Evolutionary conservation across 2,113 vertebrate genomes (phyloP), one percentile per base, ranked within the genome.

Genomic region (Salvelinus alpinus): DNA sequence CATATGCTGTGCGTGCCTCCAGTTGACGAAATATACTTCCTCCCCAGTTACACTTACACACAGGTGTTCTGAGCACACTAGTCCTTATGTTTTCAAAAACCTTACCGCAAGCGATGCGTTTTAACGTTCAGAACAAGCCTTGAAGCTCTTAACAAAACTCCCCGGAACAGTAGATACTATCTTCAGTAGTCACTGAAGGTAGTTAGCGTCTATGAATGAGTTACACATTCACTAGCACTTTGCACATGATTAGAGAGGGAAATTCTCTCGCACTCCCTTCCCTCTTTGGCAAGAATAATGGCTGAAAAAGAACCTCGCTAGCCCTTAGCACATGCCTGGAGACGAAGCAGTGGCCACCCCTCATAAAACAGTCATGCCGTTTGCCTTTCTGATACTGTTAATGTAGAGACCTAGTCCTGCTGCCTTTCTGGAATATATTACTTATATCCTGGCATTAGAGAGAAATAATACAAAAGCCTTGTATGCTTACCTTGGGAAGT

Each of bases 301-400:
- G 87, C 87, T 87, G 85, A 81, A 90, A 84, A 81, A 81, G 84
- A 85, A 85, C 84, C 84, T 85, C 1, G 86, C 87, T 88, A 75
- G 69, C 78, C 75, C 84, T 77, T 51, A 81, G 88, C 88, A 88
- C 82, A 86, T 84, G 88, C 86, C 78, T 76, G 79, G 80, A 78
- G 73, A 81, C 70, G 75, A 66, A 54, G 51, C 51, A 80, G 11
- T 81, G 74, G 75, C 86, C 87, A 59, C 24, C 84, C 81, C 80
- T 84, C 67, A 78, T 81, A 22, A 62, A 62, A 62, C 59, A 62
- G 59, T n/a, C 59, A 62, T 62, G 72, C 27, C 83, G 16, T 54
- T 54, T 54, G 4, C 51, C 5, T 18, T 54, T 76, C 82, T 20
- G 9, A 44, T 44, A 44, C 22, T 64, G 60, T 64, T 64, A 3